These are phyloP conservation scores for Tetramorium simillimum DNA, from an alignment of 1,140 invertebrate species.

Conservation along the genomic window DNA sequence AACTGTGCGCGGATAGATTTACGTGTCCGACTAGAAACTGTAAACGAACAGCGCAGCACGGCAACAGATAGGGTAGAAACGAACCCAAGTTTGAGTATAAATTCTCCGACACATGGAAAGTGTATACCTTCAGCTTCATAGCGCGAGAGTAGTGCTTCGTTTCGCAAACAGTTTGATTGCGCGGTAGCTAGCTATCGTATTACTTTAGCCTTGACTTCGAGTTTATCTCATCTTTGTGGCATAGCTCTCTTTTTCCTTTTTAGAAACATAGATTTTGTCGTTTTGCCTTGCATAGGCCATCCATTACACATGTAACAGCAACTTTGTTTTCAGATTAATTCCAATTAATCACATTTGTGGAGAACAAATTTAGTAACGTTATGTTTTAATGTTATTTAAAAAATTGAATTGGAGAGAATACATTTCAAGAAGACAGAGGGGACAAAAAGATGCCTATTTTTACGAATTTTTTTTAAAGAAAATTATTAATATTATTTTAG, in stretches of 20 bases:
- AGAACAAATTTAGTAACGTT: neutral
- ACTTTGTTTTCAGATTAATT: conserved; percentile 9
- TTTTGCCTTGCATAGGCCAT: neutral
- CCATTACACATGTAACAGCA: neutral
- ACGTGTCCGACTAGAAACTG: conserved; percentile 55
- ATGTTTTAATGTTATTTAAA: neutral
- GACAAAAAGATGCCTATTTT: no score
- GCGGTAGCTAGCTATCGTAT: conserved; percentile 42
- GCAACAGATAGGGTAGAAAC: conserved; percentile 23
- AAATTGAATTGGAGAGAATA: neutral
- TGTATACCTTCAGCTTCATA: conserved; percentile 51
- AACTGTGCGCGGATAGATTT: conserved; percentile 63
- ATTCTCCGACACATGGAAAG: conserved; percentile 61
- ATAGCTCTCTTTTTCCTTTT: neutral
- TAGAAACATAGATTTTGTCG: conserved; percentile 7
- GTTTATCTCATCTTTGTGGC: neutral
- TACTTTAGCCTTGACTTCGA: conserved; percentile 26
- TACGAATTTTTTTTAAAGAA: no score
- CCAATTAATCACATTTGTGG: neutral
- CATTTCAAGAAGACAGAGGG: no score
- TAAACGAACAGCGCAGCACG: conserved; percentile 51
- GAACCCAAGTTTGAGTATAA: conserved; percentile 73
- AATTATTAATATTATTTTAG: no score
- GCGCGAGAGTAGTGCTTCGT: conserved; percentile 21
- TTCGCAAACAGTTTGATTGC: conserved; percentile 68